Conservation (phyloP, 2,797 vertebrate genomes). For the Scolopax bukidnonensis region DNA sequence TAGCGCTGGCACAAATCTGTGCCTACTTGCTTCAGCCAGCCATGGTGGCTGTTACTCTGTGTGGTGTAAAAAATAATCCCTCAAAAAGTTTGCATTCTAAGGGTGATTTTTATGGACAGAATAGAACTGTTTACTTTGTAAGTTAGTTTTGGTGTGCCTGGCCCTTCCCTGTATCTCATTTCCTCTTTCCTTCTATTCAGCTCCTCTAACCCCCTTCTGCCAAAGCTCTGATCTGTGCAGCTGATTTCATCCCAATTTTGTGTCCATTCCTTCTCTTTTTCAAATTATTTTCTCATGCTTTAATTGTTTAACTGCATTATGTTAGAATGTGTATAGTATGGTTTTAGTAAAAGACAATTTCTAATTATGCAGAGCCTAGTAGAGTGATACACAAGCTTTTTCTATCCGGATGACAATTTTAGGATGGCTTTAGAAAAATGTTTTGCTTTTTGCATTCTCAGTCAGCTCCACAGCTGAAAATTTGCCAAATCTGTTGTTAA, state of each 20-base stretch:
- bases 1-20: not conserved
- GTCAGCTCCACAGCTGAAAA: not conserved
- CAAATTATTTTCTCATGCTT: not conserved
- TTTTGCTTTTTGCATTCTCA: not conserved
- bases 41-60: not conserved
- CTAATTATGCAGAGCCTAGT: not conserved
- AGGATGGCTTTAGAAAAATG: not conserved
- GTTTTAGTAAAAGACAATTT: not conserved
- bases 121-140: not conserved
- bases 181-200: slow-evolving; percentile 34
- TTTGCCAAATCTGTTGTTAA: not conserved
- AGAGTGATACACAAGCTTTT: not conserved
- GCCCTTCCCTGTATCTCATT: not conserved
- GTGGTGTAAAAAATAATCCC: not conserved
- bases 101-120: not conserved
- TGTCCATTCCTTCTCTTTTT: not conserved
- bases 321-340: not conserved
- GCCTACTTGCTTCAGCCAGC: not conserved
- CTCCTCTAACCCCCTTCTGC: not conserved
- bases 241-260: not conserved
- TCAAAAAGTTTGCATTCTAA: not conserved
- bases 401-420: not conserved
- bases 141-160: not conserved
- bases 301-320: not conserved
- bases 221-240: not conserved